Base-by-base conservation (phyloP, 2,888 invertebrate species). In the Coelopa pilipes region DNA sequence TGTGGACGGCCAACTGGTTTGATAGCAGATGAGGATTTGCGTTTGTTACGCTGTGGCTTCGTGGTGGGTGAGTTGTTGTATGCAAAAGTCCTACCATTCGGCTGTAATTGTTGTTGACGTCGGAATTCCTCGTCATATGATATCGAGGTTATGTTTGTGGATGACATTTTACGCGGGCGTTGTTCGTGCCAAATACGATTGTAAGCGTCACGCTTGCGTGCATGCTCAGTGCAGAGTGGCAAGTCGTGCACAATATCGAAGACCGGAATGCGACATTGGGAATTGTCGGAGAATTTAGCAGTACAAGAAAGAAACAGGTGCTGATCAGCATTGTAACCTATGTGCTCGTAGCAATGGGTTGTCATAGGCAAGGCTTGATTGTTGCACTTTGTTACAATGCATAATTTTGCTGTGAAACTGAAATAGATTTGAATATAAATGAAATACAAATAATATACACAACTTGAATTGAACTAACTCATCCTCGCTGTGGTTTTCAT, bases 191-290 rank as follows among this genome's bases (percentile, higher is more conserved):
- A 80, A 78, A 92, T 90, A 85, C 93, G 93, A 84, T 92, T 92
- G 87, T 94, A 95, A 87, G 95, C 95, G 83, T 95, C 95, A 87
- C 94, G 89, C 87, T 94, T 94, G 87, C 93, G 91, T 0, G 94
- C 93, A 87, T 97, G 97, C 81, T 94, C 94, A 10, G 92, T 90
- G 85, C 97, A 97, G 10, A 97, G 89, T 65, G 97, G 96, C 84
- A 96, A 90, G 85, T 96, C 93, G 83, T 93, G 93, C 66, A 90
- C 90, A 75, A 93, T 90, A 87, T 94, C 94, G 81, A 94, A 93
- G 67, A 94, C 93, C 62, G 94, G 94, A 78, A 92, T 90, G 82
- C 93, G 92, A 86, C 94, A 94, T 85, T 93, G 93, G 49, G 93
- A 92, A 82, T 94, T 87, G 87, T 94, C 93, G 74, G 92, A 90